Evolutionary conservation across 2,113 vertebrate species (phyloP).

Genomic region (Pseudorhombus dupliciocellatus): DNA sequence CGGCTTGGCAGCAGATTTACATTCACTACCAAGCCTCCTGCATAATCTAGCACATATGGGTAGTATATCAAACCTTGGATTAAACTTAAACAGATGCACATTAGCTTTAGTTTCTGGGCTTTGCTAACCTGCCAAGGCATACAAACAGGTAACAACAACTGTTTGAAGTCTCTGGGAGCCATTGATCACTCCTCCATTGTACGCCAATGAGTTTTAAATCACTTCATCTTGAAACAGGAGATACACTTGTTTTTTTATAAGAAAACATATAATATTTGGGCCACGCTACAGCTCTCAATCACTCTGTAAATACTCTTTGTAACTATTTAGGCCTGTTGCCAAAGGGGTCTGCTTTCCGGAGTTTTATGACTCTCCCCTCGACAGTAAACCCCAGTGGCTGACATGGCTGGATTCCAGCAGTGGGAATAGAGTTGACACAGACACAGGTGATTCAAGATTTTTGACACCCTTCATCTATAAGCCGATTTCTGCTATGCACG

Average conservation of each 20-base stretch:
- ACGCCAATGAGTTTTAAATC: too few species aligned
- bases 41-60: neutral
- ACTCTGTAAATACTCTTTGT: neutral
- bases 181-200: too few species aligned
- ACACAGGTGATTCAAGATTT: slow-evolving; percentile 60
- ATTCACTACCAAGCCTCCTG: neutral
- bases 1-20: neutral
- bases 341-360: slow-evolving; percentile 15
- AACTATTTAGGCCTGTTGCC: slow-evolving; percentile 21
- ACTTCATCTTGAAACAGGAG: too few species aligned
- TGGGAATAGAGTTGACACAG: slow-evolving; percentile 37
- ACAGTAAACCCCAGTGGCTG: neutral
- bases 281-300: neutral
- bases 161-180: too few species aligned
- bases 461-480: slow-evolving; percentile 69
- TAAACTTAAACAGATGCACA: too few species aligned
- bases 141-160: too few species aligned
- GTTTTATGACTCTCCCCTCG: slow-evolving; percentile 4
- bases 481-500: slow-evolving; percentile 67
- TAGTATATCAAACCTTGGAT: too few species aligned
- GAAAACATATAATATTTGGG: too few species aligned
- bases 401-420: slow-evolving; percentile 11
- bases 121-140: too few species aligned
- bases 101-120: too few species aligned
- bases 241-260: too few species aligned